These are phyloP conservation scores for Hemicentrotus pulcherrimus DNA, from an alignment of 35 echinoderm and acorn worm species.

Conservation along the genomic window DNA sequence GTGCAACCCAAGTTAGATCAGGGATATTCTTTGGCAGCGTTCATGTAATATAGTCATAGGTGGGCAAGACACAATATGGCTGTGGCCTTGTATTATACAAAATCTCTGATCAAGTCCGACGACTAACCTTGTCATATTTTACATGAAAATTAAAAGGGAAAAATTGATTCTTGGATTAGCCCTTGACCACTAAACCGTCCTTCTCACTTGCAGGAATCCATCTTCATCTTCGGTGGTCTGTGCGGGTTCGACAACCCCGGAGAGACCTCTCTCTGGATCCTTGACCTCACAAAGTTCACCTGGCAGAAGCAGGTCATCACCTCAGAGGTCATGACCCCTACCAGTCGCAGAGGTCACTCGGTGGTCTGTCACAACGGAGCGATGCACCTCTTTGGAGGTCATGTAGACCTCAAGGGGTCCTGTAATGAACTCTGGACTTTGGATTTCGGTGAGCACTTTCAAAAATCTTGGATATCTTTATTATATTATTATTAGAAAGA, in stretches of 20 bases:
- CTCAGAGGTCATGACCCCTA: conserved; percentile 69
- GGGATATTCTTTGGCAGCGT: too few species aligned
- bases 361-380: conserved; percentile 58
- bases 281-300: conserved; percentile 27
- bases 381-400: conserved; percentile 73
- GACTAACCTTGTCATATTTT: too few species aligned
- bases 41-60: too few species aligned
- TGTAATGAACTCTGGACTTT: conserved; percentile 72
- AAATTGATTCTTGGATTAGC: too few species aligned
- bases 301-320: conserved; percentile 65
- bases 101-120: too few species aligned
- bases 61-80: too few species aligned
- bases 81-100: too few species aligned
- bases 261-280: conserved; percentile 76
- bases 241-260: conserved; percentile 61
- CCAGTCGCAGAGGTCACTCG: conserved; percentile 63
- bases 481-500: too few species aligned
- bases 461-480: too few species aligned
- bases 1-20: too few species aligned
- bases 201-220: neutral
- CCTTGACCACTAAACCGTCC: neutral
- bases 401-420: conserved; percentile 79
- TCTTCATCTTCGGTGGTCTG: conserved; percentile 79
- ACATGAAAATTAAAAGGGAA: too few species aligned
- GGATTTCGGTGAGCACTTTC: conserved; percentile 66